Conservation (phyloP, 2,888 invertebrate genomes). For the Cephus pulcher region DNA sequence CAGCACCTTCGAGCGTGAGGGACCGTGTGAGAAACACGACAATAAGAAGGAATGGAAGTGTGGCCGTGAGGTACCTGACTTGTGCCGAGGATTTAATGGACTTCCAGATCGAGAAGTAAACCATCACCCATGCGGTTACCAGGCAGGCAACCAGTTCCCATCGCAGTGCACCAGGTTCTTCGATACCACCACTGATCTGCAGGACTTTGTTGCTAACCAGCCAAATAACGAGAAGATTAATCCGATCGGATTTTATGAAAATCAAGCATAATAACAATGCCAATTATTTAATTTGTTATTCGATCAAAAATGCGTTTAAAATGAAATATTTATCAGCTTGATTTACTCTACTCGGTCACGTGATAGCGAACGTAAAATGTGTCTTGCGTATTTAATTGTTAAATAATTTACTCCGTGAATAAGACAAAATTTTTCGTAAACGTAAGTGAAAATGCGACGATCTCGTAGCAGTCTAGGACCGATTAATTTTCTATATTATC, state of each 20-base stretch:
- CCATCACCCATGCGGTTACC: slow-evolving; percentile 91
- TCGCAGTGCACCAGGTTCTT: slow-evolving; percentile 82
- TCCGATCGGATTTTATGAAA: neutral
- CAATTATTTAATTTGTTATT: neutral
- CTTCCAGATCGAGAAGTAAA: slow-evolving; percentile 97
- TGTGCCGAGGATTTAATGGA: slow-evolving; percentile 92
- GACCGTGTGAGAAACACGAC: slow-evolving; percentile 88
- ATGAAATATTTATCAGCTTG: neutral
- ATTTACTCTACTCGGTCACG: neutral
- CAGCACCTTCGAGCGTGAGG: slow-evolving; percentile 90
- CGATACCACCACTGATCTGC: slow-evolving; percentile 85
- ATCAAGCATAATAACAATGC: neutral
- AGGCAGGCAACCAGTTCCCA: slow-evolving; percentile 93
- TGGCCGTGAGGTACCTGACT: slow-evolving; percentile 93
- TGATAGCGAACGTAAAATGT: neutral
- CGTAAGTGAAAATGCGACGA: neutral
- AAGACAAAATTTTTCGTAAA: neutral
- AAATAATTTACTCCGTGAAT: neutral
- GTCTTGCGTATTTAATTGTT: neutral
- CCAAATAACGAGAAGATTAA: slow-evolving; percentile 23
- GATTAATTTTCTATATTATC: neutral
- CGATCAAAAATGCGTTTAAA: neutral
- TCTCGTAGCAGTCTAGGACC: too few species aligned
- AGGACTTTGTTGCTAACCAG: slow-evolving; percentile 85
- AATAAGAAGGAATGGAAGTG: slow-evolving; percentile 90